A percentile compares a stretch with the other conserved stretches of the same genome.
Conservation (phyloP, 1,140 invertebrate genomes). For the Leptinotarsa defecta region DNA sequence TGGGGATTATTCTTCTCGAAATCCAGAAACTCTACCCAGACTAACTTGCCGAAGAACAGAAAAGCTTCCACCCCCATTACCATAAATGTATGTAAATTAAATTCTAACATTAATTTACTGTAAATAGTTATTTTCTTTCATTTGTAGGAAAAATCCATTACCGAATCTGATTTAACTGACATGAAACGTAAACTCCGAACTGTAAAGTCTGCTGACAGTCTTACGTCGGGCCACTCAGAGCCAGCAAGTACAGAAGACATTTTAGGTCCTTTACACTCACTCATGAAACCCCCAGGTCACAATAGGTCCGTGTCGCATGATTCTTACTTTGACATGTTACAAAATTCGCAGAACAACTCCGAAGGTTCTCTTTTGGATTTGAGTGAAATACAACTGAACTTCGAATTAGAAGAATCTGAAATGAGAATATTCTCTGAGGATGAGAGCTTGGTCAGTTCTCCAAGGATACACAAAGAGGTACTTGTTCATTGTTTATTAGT, state of each 20-base stretch:
- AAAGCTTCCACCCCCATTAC: conserved; percentile 51
- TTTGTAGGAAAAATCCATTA: conserved; percentile 54
- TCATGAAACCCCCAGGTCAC: conserved; percentile 60
- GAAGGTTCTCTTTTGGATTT: conserved; percentile 66
- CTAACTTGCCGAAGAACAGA: conserved; percentile 42
- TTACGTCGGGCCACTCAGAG: conserved; percentile 62
- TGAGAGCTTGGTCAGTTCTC: conserved; percentile 67
- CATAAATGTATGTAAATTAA: conserved; percentile 36
- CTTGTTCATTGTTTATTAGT: not conserved
- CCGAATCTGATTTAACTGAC: conserved; percentile 55
- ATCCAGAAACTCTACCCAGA: conserved; percentile 53
- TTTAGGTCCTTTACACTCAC: conserved; percentile 56
- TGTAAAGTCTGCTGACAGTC: conserved; percentile 73
- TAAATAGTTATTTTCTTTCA: conserved; percentile 11
- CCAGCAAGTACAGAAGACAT: conserved; percentile 54
- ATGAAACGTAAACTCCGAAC: conserved; percentile 63
- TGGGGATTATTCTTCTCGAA: conserved; percentile 79
- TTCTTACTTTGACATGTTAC: conserved; percentile 83
- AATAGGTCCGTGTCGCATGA: conserved; percentile 85
- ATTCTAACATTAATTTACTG: not conserved
- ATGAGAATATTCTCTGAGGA: conserved; percentile 86
- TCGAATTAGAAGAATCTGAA: conserved; percentile 82
- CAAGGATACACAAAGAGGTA: conserved; percentile 59
- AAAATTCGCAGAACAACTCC: conserved; percentile 59
- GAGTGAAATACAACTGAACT: conserved; percentile 80